Conservation (phyloP, 2,797 vertebrate species). For the Myiothlypis chrysogaster region DNA sequence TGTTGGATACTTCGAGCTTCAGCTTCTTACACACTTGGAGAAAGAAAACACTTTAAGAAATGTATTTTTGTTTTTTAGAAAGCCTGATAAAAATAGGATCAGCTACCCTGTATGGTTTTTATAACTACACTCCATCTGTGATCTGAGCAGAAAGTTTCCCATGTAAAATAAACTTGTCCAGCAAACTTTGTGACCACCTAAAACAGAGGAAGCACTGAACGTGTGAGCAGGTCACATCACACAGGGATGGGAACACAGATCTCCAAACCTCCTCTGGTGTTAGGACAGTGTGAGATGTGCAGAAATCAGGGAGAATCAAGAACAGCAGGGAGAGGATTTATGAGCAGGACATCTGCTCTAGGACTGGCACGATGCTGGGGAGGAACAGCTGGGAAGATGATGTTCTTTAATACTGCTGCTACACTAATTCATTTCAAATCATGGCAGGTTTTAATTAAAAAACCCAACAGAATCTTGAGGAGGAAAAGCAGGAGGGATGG, state of each 20-base stretch:
- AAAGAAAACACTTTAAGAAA: not conserved
- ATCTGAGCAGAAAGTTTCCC: not conserved
- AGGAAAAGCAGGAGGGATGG: not conserved
- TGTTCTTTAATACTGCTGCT: not conserved
- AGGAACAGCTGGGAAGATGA: not conserved
- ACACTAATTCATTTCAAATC: not conserved
- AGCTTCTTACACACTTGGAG: not conserved
- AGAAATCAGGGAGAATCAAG: not conserved
- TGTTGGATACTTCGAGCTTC: not conserved
- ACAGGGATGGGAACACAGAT: not conserved
- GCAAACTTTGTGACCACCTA: not conserved
- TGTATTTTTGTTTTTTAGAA: not conserved
- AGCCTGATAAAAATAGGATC: not conserved
- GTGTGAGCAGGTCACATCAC: not conserved
- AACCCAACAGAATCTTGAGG: not conserved
- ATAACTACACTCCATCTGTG: not conserved
- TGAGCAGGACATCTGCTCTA: not conserved
- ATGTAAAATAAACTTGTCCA: accelerated
- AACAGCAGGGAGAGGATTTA: not conserved
- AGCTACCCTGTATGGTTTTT: not conserved
- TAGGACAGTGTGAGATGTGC: accelerated
- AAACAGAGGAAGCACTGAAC: not conserved
- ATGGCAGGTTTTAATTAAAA: not conserved
- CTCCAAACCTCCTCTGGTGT: not conserved
- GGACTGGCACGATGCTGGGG: not conserved